Percentiles rank a stretch among this genome's conserved stretches.
Conservation (phyloP, 2,113 vertebrate genomes). For the Astur gentilis region DNA sequence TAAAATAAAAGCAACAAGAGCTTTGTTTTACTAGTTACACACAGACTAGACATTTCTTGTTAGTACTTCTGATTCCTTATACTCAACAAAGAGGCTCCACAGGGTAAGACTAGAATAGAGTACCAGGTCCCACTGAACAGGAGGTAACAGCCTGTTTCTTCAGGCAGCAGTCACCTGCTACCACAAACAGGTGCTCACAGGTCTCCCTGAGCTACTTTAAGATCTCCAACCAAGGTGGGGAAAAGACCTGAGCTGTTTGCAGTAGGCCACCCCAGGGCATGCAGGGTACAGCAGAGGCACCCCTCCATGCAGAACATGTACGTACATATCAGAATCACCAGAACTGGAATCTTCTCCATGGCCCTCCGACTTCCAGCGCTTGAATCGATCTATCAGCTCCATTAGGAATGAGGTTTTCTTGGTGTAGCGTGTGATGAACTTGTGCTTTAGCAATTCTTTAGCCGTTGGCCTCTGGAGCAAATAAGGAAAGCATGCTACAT, state of each 20-base stretch:
- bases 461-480: slow-evolving; percentile 87
- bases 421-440: slow-evolving; percentile 91
- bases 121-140: not conserved
- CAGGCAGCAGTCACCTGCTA: not conserved
- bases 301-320: not conserved
- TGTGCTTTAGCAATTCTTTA: slow-evolving; percentile 96
- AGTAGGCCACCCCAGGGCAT: fast-evolving
- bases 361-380: slow-evolving; percentile 95
- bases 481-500: not conserved
- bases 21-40: not conserved
- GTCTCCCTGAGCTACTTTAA: not conserved
- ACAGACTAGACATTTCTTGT: not conserved
- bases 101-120: not conserved
- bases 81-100: not conserved
- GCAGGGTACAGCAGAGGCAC: not conserved
- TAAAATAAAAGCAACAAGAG: not conserved
- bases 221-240: not conserved
- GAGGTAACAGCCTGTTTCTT: not conserved
- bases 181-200: not conserved
- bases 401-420: slow-evolving; percentile 98
- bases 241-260: not conserved
- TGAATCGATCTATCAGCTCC: slow-evolving; percentile 93
- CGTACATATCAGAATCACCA: slow-evolving; percentile 92
- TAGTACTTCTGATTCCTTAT: not conserved
- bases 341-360: slow-evolving; percentile 96